Evolutionary conservation across 2,888 invertebrate genomes (phyloP).

Genomic region (Yponomeuta malinellus): DNA sequence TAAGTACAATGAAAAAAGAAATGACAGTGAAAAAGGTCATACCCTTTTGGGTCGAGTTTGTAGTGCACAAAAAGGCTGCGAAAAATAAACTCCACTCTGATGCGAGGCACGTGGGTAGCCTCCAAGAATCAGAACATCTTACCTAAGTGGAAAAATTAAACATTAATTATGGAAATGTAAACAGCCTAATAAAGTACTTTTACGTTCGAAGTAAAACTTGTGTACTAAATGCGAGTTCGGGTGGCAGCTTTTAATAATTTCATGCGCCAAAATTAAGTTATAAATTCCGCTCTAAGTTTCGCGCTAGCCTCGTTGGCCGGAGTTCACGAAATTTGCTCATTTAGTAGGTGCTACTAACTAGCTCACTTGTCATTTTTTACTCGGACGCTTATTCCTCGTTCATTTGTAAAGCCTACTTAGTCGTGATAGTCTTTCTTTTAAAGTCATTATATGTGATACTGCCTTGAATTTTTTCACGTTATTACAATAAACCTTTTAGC

Average conservation of each 20-base stretch:
- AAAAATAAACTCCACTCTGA: too few species aligned
- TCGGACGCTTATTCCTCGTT: neutral
- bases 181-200: neutral
- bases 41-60: too few species aligned
- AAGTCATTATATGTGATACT: too few species aligned
- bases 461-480: too few species aligned
- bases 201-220: neutral
- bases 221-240: neutral
- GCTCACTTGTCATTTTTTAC: conserved; percentile 1
- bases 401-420: too few species aligned
- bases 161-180: neutral
- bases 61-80: too few species aligned
- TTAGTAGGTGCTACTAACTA: neutral
- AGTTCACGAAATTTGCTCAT: neutral
- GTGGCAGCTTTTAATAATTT: neutral
- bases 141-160: neutral
- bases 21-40: too few species aligned
- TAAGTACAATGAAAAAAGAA: too few species aligned
- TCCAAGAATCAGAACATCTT: too few species aligned
- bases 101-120: too few species aligned
- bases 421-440: too few species aligned
- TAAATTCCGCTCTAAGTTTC: neutral
- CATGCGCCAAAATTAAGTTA: neutral
- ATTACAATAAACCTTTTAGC: too few species aligned
- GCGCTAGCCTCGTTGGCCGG: neutral